Conservation (phyloP, 2,797 vertebrate species). For the Danio albolineatus region DNA sequence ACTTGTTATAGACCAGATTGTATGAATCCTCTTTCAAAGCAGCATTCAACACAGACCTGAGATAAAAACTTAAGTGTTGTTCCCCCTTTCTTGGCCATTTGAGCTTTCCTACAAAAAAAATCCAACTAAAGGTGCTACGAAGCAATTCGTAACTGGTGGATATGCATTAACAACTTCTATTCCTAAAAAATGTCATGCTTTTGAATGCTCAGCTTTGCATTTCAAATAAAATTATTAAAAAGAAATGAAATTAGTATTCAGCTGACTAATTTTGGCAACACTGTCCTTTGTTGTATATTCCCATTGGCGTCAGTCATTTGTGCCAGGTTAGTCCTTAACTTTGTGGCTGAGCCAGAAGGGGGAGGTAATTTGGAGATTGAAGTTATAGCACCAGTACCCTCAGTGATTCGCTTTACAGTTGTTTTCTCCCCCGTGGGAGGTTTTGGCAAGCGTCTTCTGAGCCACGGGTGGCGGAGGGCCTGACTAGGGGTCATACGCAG, state of each 20-base stretch:
- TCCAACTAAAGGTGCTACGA: constrained; percentile 82
- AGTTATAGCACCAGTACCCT: constrained; percentile 89
- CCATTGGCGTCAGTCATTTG: constrained; percentile 98
- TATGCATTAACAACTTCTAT: constrained; percentile 82
- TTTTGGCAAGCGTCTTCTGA: constrained; percentile 94
- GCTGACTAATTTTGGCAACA: constrained; percentile 98
- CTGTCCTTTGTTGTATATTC: constrained; percentile 97
- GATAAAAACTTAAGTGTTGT: constrained; percentile 90
- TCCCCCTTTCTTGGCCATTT: constrained; percentile 80
- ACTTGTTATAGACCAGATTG: constrained; percentile 58
- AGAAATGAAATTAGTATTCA: constrained; percentile 75
- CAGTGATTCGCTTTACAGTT: constrained; percentile 84
- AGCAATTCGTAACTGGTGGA: constrained; percentile 81
- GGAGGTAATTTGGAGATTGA: constrained; percentile 97
- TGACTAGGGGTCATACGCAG: constrained; percentile 94
- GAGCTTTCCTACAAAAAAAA: constrained; percentile 54
- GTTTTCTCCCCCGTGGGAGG: constrained; percentile 90
- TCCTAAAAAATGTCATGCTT: constrained; percentile 69
- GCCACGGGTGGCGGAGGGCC: constrained; percentile 94
- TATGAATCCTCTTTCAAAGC: constrained; percentile 50
- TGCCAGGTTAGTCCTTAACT: constrained; percentile 96
- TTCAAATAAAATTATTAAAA: constrained; percentile 48
- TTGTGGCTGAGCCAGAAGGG: constrained; percentile 90
- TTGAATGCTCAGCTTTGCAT: constrained; percentile 56
- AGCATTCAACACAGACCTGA: constrained; percentile 60